These are phyloP conservation scores for Mechanitis mazaeus DNA, from an alignment of 2,888 invertebrate species.

Conservation along the genomic window DNA sequence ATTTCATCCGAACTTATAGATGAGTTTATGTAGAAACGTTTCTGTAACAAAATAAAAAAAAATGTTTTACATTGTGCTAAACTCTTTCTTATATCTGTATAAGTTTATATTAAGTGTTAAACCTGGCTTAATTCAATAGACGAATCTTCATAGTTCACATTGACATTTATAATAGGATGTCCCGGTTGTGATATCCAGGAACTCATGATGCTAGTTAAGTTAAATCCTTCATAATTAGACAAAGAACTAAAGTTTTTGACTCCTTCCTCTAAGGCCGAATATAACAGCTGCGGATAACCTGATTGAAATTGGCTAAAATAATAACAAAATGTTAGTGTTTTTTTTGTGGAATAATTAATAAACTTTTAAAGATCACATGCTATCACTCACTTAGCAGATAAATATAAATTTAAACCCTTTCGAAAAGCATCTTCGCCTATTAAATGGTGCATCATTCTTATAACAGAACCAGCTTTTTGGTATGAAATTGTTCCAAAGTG, in stretches of 20 bases:
- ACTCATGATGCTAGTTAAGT: constrained; percentile 50
- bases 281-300: constrained; percentile 70
- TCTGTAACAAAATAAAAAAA: constrained; percentile 40
- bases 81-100: too few relatives aligned
- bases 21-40: constrained; percentile 56
- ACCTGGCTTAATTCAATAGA: constrained; percentile 56
- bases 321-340: not conserved
- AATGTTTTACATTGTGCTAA: not conserved
- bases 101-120: constrained; percentile 7
- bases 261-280: constrained; percentile 57
- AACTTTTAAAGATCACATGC: too few relatives aligned
- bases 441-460: constrained; percentile 69
- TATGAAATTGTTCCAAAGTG: constrained; percentile 83
- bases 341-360: not conserved
- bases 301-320: constrained; percentile 53
- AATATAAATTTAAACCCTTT: constrained; percentile 47
- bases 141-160: constrained; percentile 50
- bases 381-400: constrained; percentile 68
- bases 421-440: constrained; percentile 56
- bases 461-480: constrained; percentile 78
- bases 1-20: constrained; percentile 47
- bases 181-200: constrained; percentile 64
- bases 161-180: constrained; percentile 56
- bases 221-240: constrained; percentile 42
- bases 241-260: constrained; percentile 45